Base-by-base conservation (phyloP, 1,140 invertebrate genomes). In the Druon quercuslanigerum region DNA sequence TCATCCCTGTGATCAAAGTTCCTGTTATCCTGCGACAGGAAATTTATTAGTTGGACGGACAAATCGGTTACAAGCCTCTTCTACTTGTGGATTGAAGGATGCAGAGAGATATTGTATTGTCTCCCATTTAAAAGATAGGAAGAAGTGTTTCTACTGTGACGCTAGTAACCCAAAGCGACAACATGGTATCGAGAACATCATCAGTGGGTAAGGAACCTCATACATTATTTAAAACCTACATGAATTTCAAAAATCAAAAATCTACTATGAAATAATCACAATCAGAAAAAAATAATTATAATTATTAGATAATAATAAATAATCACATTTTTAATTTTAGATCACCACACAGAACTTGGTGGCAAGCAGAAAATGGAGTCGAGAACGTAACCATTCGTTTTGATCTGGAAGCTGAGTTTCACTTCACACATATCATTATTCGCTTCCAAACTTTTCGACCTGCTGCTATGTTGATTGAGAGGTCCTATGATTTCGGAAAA, bases 141-240 rank as follows among this genome's bases (percentile, higher is more conserved):
- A 98, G 84, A 99, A 99, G 89, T 99, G 99, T 92, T 99, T 99
- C 92, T 95, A 95, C 87, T 99, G 99, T 91, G 96, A 99, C 80
- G 79, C 88, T 2, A 87, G 91, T 51, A 87, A 90, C 46, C 91
- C 92, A 7, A 88, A 91, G 19, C 91, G 93, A 57, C 95, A 92
- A 87, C 98, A 99, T 90, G 94, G 96, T 71, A 96, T 99, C 80
- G 95, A 97, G 82, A 99, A 99, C 89, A 96, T 99, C 78, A 96
- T 99, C 33, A 96, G 86, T 57, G 88, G 87, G 89, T 91, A 78
- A 87, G 83, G 5, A 33, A 33, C 3, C 25, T 33, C 25, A 33
- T 25, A 25, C 25, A 25, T 25, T 3, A 25, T 33, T 33, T 33
- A 2, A 33, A 3, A 33, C 25, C 25, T 33, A 33, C 5, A 33